phyloP scores from a whole-genome alignment of 2,113 vertebrate species.

The Microtus richardsoni region DNA sequence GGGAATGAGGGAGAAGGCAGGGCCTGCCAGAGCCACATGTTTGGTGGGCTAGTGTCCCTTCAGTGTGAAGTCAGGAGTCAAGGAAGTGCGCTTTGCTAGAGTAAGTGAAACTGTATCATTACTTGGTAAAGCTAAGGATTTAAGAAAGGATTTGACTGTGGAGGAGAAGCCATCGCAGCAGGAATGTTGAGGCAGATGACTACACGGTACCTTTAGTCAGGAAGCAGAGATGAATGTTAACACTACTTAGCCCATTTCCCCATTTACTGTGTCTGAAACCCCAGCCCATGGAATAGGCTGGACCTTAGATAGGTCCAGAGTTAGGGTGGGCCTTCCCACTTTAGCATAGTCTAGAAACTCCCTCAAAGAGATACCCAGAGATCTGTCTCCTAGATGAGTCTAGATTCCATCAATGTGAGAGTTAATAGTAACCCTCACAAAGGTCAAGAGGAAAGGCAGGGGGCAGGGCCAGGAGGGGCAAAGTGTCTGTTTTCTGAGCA shows the following conservation, averaged over 20 bases:
- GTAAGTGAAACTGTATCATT: rapidly evolving
- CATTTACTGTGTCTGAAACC: neutral
- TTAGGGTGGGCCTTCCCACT: neutral
- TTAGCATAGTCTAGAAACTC: neutral
- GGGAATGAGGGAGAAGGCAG: neutral
- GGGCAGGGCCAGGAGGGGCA: neutral
- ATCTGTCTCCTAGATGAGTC: neutral
- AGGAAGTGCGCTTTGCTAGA: neutral
- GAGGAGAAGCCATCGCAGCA: neutral
- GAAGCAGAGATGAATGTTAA: neutral
- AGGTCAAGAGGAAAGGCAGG: neutral
- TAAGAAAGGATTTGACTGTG: neutral
- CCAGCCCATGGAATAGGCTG: neutral
- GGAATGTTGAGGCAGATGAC: neutral
- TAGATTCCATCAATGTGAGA: neutral
- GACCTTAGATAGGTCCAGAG: neutral
- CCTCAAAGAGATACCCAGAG: neutral
- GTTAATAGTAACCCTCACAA: neutral
- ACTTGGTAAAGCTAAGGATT: neutral
- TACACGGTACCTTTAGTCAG: neutral
- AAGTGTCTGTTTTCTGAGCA: neutral
- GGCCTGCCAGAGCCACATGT: neutral
- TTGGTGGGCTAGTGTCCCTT: neutral
- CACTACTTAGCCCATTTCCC: neutral
- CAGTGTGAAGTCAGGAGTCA: neutral